phyloP scores from a whole-genome alignment of 2,113 vertebrate genomes.

The Condylura cristata region DNA sequence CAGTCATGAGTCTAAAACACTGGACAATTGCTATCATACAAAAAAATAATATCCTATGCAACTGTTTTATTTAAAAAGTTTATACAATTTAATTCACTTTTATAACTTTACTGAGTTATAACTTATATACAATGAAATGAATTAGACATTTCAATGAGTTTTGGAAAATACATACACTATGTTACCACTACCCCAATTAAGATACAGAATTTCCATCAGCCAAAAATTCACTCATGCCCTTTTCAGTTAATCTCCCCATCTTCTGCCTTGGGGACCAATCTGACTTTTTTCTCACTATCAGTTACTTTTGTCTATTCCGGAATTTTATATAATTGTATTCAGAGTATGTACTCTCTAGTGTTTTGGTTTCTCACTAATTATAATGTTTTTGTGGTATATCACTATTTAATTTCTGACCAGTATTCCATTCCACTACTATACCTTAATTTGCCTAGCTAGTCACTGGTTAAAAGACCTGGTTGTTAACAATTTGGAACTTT shows the following conservation, averaged over 20 bases:
- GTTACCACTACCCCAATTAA: not conserved
- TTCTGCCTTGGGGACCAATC: not conserved
- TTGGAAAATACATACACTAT: not conserved
- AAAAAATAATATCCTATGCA: slow-evolving; percentile 17
- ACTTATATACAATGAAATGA: not conserved
- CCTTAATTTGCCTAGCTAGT: slow-evolving; percentile 24
- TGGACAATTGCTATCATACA: slow-evolving; percentile 1
- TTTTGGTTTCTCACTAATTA: slow-evolving; percentile 4
- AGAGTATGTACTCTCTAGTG: not conserved
- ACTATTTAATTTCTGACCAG: not conserved
- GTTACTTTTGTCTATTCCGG: not conserved
- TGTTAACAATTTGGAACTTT: not conserved
- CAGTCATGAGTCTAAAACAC: slow-evolving; percentile 2
- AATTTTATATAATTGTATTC: not conserved
- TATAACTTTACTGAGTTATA: not conserved
- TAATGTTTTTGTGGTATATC: not conserved
- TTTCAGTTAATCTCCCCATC: not conserved
- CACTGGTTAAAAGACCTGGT: slow-evolving; percentile 24
- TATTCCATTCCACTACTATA: not conserved
- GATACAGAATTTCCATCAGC: not conserved
- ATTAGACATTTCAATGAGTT: not conserved
- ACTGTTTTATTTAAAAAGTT: slow-evolving; percentile 43
- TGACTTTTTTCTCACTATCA: not conserved
- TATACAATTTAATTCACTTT: slow-evolving; percentile 23
- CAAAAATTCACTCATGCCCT: not conserved